These are phyloP conservation scores for Tor tambroides DNA, from an alignment of 2,113 vertebrate genomes.

Conservation along the genomic window DNA sequence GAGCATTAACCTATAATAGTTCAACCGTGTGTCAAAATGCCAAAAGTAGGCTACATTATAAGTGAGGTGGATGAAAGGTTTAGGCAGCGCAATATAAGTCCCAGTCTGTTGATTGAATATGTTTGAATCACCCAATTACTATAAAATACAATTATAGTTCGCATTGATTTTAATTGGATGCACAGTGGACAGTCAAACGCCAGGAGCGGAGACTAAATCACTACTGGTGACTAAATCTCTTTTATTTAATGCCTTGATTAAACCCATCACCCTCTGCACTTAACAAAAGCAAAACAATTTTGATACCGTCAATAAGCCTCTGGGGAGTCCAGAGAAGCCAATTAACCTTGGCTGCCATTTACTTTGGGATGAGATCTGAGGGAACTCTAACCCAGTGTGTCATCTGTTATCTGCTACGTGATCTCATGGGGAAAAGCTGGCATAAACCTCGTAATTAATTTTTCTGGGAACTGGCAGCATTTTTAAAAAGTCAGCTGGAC, in stretches of 20 bases:
- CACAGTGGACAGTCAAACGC: slow-evolving; percentile 41
- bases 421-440: slow-evolving; percentile 16
- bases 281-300: slow-evolving; percentile 60
- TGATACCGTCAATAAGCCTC: slow-evolving; percentile 44
- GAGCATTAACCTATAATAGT: no score
- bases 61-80: neutral
- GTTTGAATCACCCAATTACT: slow-evolving; percentile 51
- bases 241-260: slow-evolving; percentile 58
- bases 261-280: slow-evolving; percentile 52
- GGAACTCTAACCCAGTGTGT: slow-evolving; percentile 25
- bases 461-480: slow-evolving; percentile 12
- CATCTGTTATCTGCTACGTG: neutral
- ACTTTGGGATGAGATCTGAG: slow-evolving; percentile 45
- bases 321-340: slow-evolving; percentile 46
- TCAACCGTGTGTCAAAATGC: neutral
- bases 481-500: neutral
- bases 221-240: slow-evolving; percentile 37
- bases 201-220: slow-evolving; percentile 52
- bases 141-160: slow-evolving; percentile 53
- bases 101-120: slow-evolving; percentile 45
- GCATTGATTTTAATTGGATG: slow-evolving; percentile 41
- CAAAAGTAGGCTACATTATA: neutral
- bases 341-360: slow-evolving; percentile 56
- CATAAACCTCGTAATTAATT: slow-evolving; percentile 37
- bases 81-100: neutral